These are phyloP conservation scores for Pristiophorus japonicus DNA, from an alignment of 2,113 vertebrate species.

Conservation along the genomic window DNA sequence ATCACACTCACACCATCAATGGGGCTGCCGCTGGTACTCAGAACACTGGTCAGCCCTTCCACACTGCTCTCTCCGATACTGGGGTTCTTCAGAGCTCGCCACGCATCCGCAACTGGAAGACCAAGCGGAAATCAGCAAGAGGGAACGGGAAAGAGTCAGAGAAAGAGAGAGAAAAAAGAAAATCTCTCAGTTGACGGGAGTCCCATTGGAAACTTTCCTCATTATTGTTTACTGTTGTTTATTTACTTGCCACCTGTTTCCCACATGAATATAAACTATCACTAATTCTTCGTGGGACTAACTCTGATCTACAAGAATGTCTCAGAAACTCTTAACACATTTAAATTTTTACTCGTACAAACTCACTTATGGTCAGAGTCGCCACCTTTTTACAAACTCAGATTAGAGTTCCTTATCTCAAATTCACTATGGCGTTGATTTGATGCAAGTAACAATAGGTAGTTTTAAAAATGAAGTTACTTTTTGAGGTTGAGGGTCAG, in stretches of 20 bases:
- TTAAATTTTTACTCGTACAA: neutral
- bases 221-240: neutral
- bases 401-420: neutral
- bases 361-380: neutral
- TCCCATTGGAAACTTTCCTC: neutral
- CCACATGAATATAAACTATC: neutral
- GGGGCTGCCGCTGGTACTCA: slow-evolving; percentile 91
- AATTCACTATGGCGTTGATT: neutral
- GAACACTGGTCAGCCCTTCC: slow-evolving; percentile 82
- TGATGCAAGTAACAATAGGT: neutral
- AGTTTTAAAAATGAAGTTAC: neutral
- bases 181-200: neutral
- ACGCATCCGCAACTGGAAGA: slow-evolving; percentile 83
- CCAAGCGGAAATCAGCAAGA: neutral
- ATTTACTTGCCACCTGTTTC: neutral
- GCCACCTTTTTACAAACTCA: neutral
- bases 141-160: neutral
- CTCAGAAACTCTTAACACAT: neutral
- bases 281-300: neutral
- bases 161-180: neutral
- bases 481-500: neutral
- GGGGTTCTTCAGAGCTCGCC: slow-evolving; percentile 93
- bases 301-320: neutral
- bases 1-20: slow-evolving; percentile 73
- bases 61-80: slow-evolving; percentile 94